A percentile compares a stretch with the other conserved stretches of the same genome.
Evolutionary conservation across 2,888 invertebrate species (phyloP).

Genomic region (Nebria brevicollis): DNA sequence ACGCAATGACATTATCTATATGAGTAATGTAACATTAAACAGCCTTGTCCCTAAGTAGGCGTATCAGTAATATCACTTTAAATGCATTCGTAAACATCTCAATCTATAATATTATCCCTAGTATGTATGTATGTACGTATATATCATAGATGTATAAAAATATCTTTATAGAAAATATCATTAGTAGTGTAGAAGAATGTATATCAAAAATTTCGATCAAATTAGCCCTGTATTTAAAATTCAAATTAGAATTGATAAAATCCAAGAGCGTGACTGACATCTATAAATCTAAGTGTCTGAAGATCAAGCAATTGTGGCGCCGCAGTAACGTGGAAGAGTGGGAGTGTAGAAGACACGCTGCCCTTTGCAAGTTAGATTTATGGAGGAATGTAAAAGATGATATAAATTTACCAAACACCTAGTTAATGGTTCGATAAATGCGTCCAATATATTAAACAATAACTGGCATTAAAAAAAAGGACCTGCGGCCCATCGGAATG

Average conservation of each 20-base stretch:
- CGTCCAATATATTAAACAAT: constrained; percentile 21
- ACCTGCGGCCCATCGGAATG: neutral
- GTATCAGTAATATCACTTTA: neutral
- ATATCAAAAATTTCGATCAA: neutral
- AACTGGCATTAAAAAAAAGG: constrained; percentile 8
- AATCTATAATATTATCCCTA: neutral
- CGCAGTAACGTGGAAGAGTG: neutral
- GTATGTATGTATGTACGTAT: neutral
- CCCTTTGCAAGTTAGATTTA: neutral
- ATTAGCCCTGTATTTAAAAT: constrained; percentile 1
- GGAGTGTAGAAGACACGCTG: neutral
- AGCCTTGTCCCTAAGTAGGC: neutral
- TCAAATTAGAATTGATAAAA: neutral
- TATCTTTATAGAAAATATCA: neutral
- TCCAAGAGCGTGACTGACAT: neutral
- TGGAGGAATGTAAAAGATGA: neutral
- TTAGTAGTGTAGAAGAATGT: neutral
- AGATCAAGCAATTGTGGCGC: neutral
- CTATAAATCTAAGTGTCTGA: neutral
- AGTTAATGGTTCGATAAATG: constrained; percentile 15
- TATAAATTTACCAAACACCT: constrained; percentile 10
- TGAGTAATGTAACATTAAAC: neutral
- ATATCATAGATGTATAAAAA: neutral
- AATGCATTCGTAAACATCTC: neutral
- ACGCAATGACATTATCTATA: neutral